Base-by-base conservation (phyloP, 64 coral and sea anemone species). In the Montipora efflorescens region DNA sequence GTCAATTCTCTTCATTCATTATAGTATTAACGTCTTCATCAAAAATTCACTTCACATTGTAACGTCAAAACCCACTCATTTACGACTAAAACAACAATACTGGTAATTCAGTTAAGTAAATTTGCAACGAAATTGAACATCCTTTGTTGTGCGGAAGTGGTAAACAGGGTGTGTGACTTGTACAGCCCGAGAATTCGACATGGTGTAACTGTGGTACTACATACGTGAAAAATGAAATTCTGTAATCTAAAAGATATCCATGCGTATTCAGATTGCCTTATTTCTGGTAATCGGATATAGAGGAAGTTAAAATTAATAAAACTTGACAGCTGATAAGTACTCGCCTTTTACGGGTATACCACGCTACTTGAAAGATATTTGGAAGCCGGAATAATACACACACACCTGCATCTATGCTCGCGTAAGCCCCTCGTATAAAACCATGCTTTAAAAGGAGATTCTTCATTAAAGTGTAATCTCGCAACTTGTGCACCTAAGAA, bases 331-430 rank as follows among this genome's bases (percentile, higher is more conserved):
- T 78, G 76, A 78, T 78, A 78, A 78, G 13, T 78, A 46, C 14
- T 36, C 76, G 7, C 76, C 76, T 47, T 78, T 78, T 78, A 78
- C 15, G 76, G 76, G 53, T 57, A 5, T 3, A 19, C 76, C 76
- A 78, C 76, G 76, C 46, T 49, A 5, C 46, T 49, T 78, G 44
- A 48, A 45, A 18, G 76, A 78, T 78, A 78, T 78, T 78, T 78
- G 2, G 36, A 50, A 47, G 45, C 76, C 76, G 76, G 76, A 78
- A 78, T 50, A 49, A 49, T 18, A 49, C 5, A 15, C 3, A 7
- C 46, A 18, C 76, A 78, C 46, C 76, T 78, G 76, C 76, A 49
- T 5, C 4, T 49, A 46, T 49, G 46, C 49, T 1, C 47, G 15
- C 6, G 4, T 71, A 50, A 48, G 44, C 19, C 76, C 49, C 44